Evolutionary conservation across 2,113 vertebrate species (phyloP), one percentile per base, ranked within the genome.

Genomic region (Lichenostomus cassidix): DNA sequence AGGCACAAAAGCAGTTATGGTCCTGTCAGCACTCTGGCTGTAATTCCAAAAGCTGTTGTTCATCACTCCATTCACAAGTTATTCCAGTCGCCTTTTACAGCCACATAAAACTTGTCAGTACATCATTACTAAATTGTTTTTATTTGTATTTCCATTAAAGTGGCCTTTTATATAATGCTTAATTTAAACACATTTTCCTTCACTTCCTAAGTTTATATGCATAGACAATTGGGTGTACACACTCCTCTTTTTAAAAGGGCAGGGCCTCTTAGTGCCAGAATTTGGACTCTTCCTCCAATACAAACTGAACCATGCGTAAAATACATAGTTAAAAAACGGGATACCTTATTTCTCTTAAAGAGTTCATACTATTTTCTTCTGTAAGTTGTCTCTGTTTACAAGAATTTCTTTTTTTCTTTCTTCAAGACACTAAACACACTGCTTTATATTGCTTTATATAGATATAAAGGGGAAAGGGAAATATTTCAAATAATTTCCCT

Each of bases 21-120:
- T 8, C 2, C 28, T 41, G 55, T 47, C 41, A 44, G 35, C 33
- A 49, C 35, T 39, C 52, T 23, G 35, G 17, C 35, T 77, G 2
- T 20, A 80, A 70, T 21, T 55, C 27, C 68, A 86, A 46, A 50
- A 92, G 14, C 22, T 69, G 14, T 10, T 11, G 2, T 39, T 92
- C 42, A 64, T 17, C 56, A 47, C 8, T 44, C 46, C 31, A 14
- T 41, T 70, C 44, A 59, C 35, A 83, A 60, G 11, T 55, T 62
- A 37, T 19, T 87, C 21, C 18, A 49, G 24, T n/a, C 83, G 18
- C 20, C 31, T 91, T 85, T 85, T 20, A 69, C 11, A 81, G 42
- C 2, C 0, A 0, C 15, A 5, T 69, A 35, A 79, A 84, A 68
- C 20, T 21, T 55, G 18, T 9, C 27, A 78, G 59, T 11, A 47